Conservation (phyloP, 2,113 vertebrate genomes). For the Oxyura jamaicensis region DNA sequence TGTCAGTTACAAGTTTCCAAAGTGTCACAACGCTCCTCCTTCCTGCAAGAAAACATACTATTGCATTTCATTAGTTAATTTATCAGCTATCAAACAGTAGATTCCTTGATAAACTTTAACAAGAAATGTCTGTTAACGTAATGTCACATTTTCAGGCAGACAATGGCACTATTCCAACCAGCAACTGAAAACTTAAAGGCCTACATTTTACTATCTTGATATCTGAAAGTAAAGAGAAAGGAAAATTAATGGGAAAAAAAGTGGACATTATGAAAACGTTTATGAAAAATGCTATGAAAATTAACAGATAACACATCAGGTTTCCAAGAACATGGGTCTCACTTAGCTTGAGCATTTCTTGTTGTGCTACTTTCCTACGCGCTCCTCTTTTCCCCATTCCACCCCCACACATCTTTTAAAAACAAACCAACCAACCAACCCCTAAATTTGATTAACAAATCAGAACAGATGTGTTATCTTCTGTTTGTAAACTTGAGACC, state of each 20-base stretch:
- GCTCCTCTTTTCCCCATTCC: neutral
- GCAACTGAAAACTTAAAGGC: neutral
- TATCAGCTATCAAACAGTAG: neutral
- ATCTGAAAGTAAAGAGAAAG: neutral
- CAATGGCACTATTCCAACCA: neutral
- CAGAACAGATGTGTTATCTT: neutral
- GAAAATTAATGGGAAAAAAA: neutral
- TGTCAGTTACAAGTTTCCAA: neutral
- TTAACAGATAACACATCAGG: neutral
- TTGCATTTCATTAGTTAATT: neutral
- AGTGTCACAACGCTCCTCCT: neutral
- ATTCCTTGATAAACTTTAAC: neutral
- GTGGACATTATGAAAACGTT: too few species aligned
- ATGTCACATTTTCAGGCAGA: neutral
- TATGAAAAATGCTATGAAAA: too few species aligned
- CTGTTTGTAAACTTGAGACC: neutral
- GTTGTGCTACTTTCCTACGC: neutral
- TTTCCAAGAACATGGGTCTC: neutral
- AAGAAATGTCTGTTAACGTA: neutral
- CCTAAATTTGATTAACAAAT: neutral
- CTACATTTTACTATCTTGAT: neutral
- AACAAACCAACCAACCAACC: neutral
- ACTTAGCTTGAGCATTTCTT: accelerated
- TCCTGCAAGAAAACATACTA: neutral
- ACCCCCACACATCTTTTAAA: neutral